phyloP scores from a whole-genome alignment of 1,140 invertebrate genomes.

The Drosophila yakuba region DNA sequence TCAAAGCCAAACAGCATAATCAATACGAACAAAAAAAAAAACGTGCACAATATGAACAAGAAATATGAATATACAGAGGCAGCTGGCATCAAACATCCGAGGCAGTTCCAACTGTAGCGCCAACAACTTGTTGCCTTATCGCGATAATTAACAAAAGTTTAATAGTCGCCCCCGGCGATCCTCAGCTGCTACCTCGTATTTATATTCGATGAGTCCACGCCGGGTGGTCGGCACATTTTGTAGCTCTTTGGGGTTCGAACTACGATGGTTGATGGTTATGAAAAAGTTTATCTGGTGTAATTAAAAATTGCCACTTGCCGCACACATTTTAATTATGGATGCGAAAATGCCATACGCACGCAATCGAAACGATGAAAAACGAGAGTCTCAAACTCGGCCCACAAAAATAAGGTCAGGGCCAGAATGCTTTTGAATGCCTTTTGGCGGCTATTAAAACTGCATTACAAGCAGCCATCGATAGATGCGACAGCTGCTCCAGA shows the following conservation, averaged over 20 bases:
- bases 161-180: slow-evolving; percentile 48
- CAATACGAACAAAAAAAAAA: slow-evolving; percentile 1
- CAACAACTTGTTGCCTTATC: slow-evolving; percentile 57
- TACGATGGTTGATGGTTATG: slow-evolving; percentile 10
- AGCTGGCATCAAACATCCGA: slow-evolving; percentile 21
- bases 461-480: slow-evolving; percentile 48
- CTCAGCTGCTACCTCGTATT: slow-evolving; percentile 26
- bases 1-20: slow-evolving; percentile 23
- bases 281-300: slow-evolving; percentile 52
- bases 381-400: slow-evolving; percentile 34
- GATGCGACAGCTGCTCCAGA: slow-evolving; percentile 65
- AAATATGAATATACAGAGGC: slow-evolving; percentile 34
- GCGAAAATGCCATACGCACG: slow-evolving; percentile 56
- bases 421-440: slow-evolving; percentile 26
- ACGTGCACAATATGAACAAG: slow-evolving; percentile 13
- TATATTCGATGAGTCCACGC: slow-evolving; percentile 16
- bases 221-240: slow-evolving; percentile 49
- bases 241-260: neutral
- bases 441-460: slow-evolving; percentile 52
- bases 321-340: slow-evolving; percentile 74
- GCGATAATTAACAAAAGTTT: slow-evolving; percentile 67
- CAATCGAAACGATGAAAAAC: slow-evolving; percentile 31
- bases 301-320: slow-evolving; percentile 67
- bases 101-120: slow-evolving; percentile 34
- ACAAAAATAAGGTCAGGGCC: slow-evolving; percentile 67